Percentiles rank a stretch among this genome's conserved stretches.
phyloP scores from a whole-genome alignment of 2,888 invertebrate genomes.

The Torymus tubicola region DNA sequence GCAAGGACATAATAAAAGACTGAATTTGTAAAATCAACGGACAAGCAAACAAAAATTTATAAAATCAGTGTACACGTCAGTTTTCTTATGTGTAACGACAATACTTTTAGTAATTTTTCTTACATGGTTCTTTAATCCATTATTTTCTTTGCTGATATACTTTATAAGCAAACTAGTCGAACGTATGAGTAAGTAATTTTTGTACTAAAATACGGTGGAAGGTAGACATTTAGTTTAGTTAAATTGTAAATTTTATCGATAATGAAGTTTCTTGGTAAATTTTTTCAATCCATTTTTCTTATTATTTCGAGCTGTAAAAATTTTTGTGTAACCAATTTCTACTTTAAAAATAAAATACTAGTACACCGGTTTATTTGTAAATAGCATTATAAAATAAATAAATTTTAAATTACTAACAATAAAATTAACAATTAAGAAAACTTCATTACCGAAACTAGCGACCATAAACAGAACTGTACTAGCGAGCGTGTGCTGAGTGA shows the following conservation, averaged over 20 bases:
- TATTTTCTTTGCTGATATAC: constrained; percentile 16
- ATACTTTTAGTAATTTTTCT: background rate
- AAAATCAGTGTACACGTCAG: background rate
- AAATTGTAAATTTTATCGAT: background rate
- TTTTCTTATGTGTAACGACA: constrained; percentile 1
- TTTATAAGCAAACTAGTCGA: constrained; percentile 41
- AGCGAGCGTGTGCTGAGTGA: constrained; percentile 20
- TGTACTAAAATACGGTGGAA: background rate
- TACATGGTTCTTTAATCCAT: constrained; percentile 6
- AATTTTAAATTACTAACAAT: too few species aligned
- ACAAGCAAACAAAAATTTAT: constrained; percentile 16
- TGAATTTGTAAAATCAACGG: constrained; percentile 42
- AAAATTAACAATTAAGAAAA: background rate
- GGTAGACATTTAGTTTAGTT: background rate
- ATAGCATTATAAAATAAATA: background rate
- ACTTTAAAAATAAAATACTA: too few species aligned
- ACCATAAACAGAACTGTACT: background rate
- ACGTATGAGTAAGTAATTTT: constrained; percentile 27
- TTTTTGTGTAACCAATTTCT: too few species aligned
- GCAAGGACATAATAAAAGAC: constrained; percentile 25
- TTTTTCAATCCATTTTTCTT: background rate
- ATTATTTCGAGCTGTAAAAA: background rate
- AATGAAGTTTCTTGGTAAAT: constrained; percentile 13
- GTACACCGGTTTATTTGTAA: too few species aligned
- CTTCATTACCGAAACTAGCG: constrained; percentile 24